Conservation (phyloP, 2,113 vertebrate genomes). For the Catharus minimus region DNA sequence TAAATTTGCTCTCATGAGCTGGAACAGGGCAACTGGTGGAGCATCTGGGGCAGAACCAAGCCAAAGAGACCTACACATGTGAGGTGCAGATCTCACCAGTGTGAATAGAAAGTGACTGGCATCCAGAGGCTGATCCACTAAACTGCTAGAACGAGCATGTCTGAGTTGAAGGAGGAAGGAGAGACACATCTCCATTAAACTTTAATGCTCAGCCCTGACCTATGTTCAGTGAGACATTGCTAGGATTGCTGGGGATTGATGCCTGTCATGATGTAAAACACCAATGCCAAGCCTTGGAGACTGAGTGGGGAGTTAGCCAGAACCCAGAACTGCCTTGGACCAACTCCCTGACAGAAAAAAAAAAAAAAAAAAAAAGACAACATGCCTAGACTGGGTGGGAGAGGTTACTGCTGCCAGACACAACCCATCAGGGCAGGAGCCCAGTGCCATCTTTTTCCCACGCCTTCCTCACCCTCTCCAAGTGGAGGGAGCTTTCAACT, state of each 20-base stretch:
- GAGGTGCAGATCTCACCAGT: background rate
- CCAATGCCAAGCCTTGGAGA: background rate
- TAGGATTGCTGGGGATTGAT: background rate
- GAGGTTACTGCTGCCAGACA: background rate
- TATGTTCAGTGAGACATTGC: accelerated
- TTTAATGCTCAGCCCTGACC: background rate
- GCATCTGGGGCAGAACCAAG: background rate
- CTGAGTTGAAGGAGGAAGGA: background rate
- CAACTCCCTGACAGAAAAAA: background rate
- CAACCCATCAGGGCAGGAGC: background rate
- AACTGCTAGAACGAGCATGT: background rate
- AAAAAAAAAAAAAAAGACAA: background rate
- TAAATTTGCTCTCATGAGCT: background rate
- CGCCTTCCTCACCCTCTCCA: background rate
- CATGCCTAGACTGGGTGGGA: background rate
- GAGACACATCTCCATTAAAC: background rate
- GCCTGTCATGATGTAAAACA: background rate
- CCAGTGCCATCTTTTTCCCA: conserved; percentile 7
- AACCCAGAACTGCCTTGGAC: background rate
- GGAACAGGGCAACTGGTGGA: background rate
- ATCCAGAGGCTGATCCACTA: background rate
- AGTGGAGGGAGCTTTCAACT: background rate
- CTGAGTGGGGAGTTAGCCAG: background rate
- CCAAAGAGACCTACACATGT: accelerated
- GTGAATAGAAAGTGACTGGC: background rate